A percentile compares a stretch with the other conserved stretches of the same genome.
These are phyloP conservation scores for Punctoribates punctum DNA, from an alignment of 2,888 invertebrate species.

Conservation along the genomic window DNA sequence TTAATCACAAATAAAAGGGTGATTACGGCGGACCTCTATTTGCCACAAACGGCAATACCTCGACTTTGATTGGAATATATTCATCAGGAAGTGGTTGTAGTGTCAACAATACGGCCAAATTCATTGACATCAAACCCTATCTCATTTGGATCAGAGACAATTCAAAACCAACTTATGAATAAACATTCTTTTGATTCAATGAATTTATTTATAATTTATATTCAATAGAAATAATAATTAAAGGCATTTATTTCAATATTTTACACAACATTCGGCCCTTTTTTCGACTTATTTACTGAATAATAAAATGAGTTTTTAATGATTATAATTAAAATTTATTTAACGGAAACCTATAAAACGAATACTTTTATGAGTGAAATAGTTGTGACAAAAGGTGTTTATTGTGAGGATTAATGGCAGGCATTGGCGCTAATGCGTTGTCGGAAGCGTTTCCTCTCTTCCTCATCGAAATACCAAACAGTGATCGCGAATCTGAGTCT, in stretches of 20 bases:
- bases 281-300: no score
- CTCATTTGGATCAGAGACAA: constrained; percentile 36
- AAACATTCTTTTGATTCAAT: background rate
- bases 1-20: constrained; percentile 26
- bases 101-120: constrained; percentile 22
- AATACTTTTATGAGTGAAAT: no score
- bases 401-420: no score
- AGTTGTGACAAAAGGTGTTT: no score
- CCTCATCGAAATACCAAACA: constrained; percentile 84
- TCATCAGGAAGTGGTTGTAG: constrained; percentile 37
- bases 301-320: no score
- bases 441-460: constrained; percentile 57
- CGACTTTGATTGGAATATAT: constrained; percentile 27
- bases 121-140: constrained; percentile 36
- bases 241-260: background rate
- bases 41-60: constrained; percentile 12
- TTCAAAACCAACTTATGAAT: constrained; percentile 36
- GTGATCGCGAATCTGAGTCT: constrained; percentile 88
- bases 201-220: background rate
- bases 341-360: no score
- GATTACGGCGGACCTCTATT: constrained; percentile 41
- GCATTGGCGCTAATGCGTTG: background rate
- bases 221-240: background rate
- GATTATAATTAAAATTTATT: no score
- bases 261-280: no score